Conservation (phyloP, 1,140 invertebrate genomes). For the Drosophila equinoxialis region DNA sequence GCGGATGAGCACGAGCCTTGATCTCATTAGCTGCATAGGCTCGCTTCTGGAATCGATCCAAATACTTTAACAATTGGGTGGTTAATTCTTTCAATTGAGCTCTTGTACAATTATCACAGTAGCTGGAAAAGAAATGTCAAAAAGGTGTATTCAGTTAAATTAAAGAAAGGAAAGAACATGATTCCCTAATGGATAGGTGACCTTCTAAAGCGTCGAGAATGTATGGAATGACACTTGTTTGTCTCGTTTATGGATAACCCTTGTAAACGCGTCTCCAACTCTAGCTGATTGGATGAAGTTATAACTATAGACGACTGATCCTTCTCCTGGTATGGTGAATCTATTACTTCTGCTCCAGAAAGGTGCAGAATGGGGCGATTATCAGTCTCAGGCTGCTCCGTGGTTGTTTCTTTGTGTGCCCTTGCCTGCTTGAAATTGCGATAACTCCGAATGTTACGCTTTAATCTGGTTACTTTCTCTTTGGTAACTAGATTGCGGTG, state of each 20-base stretch:
- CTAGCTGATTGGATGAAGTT: not conserved
- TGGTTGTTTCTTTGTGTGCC: not conserved
- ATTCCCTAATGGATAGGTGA: constrained; percentile 1
- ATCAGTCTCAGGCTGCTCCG: not conserved
- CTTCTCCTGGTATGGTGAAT: not conserved
- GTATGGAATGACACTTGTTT: constrained; percentile 25
- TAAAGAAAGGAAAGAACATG: not conserved
- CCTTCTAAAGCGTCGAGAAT: constrained; percentile 76
- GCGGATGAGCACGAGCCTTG: constrained; percentile 84
- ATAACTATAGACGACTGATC: not conserved
- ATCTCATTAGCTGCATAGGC: constrained; percentile 85
- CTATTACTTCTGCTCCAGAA: not conserved
- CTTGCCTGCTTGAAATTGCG: constrained; percentile 30
- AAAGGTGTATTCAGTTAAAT: not conserved
- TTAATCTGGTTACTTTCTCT: constrained; percentile 45
- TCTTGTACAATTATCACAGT: constrained; percentile 77
- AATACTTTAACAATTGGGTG: constrained; percentile 83
- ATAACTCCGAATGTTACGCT: constrained; percentile 52
- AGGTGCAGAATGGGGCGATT: not conserved
- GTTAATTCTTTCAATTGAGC: constrained; percentile 48
- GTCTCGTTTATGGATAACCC: constrained; percentile 9
- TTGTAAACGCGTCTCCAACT: constrained; percentile 21
- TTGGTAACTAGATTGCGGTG: constrained; percentile 44
- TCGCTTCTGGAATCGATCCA: constrained; percentile 86
- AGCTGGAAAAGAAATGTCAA: constrained; percentile 36